These are phyloP conservation scores for Olivierus martensii DNA, from an alignment of 1,140 invertebrate genomes.

Conservation along the genomic window DNA sequence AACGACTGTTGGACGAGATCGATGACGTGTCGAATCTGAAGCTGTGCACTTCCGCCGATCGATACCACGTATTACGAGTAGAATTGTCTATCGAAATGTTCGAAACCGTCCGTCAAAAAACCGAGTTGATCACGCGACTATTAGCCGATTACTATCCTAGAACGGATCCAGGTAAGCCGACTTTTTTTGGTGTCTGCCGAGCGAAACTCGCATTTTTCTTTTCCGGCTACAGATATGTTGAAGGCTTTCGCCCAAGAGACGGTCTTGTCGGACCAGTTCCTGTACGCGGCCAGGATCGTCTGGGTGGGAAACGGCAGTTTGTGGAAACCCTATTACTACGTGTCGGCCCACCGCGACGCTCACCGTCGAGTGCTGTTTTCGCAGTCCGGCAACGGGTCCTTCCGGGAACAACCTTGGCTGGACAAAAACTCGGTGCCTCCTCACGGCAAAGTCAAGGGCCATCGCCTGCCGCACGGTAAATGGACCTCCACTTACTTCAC, in stretches of 20 bases:
- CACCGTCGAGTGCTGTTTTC: background rate
- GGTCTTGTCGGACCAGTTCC: conserved; percentile 6
- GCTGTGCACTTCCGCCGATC: conserved; percentile 40
- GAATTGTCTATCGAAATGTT: conserved; percentile 47
- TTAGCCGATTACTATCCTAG: conserved; percentile 50
- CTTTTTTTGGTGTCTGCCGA: background rate
- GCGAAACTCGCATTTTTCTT: background rate
- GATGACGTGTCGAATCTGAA: conserved; percentile 36
- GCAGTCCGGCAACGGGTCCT: background rate
- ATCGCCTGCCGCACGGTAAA: conserved; percentile 52
- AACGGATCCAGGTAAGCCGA: conserved; percentile 41
- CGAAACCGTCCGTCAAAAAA: conserved; percentile 51
- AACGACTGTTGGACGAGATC: conserved; percentile 31
- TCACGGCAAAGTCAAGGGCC: background rate
- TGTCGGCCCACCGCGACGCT: background rate
- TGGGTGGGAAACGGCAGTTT: conserved; percentile 11
- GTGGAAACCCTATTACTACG: conserved; percentile 6
- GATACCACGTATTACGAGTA: conserved; percentile 47
- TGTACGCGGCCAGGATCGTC: conserved; percentile 5
- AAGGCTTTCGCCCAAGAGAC: conserved; percentile 10
- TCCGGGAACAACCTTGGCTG: background rate
- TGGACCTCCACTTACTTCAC: conserved; percentile 69
- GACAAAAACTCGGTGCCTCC: conserved; percentile 27
- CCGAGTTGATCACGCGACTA: conserved; percentile 52
- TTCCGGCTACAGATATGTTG: conserved; percentile 10